Conservation (phyloP, 2,797 vertebrate genomes). For the Liparis tanakae region DNA sequence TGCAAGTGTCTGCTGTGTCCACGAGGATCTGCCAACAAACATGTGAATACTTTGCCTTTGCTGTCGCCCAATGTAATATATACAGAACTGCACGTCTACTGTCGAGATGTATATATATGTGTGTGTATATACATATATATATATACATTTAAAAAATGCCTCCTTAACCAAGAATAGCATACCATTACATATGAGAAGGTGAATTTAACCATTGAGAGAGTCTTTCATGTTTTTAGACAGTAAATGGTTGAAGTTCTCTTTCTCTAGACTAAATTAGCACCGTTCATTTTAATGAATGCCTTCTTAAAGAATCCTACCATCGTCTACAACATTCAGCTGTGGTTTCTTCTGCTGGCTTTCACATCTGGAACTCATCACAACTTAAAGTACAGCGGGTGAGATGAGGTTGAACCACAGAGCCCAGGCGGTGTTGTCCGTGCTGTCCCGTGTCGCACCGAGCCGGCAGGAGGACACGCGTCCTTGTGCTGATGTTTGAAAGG, state of each 20-base stretch:
- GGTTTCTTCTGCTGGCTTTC: background rate
- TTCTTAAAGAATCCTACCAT: background rate
- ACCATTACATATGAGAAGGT: background rate
- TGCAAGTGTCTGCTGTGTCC: background rate
- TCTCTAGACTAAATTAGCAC: background rate
- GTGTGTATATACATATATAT: no score
- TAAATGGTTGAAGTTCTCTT: background rate
- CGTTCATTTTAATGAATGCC: background rate
- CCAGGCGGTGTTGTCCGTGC: constrained; percentile 2
- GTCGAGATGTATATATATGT: background rate
- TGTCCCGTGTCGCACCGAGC: constrained; percentile 3
- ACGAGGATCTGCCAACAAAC: background rate
- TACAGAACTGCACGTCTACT: background rate
- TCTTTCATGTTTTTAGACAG: background rate
- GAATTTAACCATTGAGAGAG: background rate
- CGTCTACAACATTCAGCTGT: background rate
- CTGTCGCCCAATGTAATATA: background rate
- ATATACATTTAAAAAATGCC: background rate
- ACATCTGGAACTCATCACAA: background rate
- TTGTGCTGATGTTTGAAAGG: background rate
- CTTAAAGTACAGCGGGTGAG: background rate
- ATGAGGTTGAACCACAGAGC: background rate
- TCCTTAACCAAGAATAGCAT: background rate
- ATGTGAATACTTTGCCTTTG: background rate
- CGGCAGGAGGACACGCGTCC: background rate